phyloP scores from a whole-genome alignment of 2,888 invertebrate genomes.

The Apomyelois bistriatella region DNA sequence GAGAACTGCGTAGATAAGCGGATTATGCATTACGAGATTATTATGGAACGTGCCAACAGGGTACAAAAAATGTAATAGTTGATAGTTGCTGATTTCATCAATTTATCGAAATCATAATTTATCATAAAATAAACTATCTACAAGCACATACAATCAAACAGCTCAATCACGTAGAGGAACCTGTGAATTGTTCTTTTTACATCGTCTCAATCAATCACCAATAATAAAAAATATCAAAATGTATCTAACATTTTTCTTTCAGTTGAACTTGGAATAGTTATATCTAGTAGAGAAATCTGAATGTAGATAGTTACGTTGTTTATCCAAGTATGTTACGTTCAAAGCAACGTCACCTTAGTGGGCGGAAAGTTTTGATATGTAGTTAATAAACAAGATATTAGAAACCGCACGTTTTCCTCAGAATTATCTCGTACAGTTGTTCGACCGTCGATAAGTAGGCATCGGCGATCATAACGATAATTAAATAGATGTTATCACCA shows the following conservation, averaged over 20 bases:
- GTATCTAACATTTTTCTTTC: too few relatives aligned
- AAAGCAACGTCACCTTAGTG: not conserved
- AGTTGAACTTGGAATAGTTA: too few relatives aligned
- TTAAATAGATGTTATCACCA: not conserved
- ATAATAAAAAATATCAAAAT: too few relatives aligned
- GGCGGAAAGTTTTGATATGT: conserved; percentile 5
- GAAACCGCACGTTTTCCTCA: conserved; percentile 1
- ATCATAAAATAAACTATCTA: not conserved
- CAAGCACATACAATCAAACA: not conserved
- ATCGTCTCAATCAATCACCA: not conserved
- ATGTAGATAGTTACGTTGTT: not conserved
- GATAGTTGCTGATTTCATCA: not conserved
- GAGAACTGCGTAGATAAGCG: conserved; percentile 2
- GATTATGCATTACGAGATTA: conserved; percentile 5
- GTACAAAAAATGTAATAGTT: not conserved
- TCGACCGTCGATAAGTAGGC: not conserved
- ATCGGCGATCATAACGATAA: not conserved
- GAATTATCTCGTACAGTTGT: conserved; percentile 14
- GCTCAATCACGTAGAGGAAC: too few relatives aligned
- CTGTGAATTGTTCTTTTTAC: not conserved
- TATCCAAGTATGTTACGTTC: not conserved
- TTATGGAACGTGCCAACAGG: not conserved
- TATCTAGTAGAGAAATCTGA: not conserved
- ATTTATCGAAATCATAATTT: too few relatives aligned
- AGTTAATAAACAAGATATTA: conserved; percentile 5